Conservation (phyloP, 2,888 invertebrate genomes). For the Chloroclysta siterata region DNA sequence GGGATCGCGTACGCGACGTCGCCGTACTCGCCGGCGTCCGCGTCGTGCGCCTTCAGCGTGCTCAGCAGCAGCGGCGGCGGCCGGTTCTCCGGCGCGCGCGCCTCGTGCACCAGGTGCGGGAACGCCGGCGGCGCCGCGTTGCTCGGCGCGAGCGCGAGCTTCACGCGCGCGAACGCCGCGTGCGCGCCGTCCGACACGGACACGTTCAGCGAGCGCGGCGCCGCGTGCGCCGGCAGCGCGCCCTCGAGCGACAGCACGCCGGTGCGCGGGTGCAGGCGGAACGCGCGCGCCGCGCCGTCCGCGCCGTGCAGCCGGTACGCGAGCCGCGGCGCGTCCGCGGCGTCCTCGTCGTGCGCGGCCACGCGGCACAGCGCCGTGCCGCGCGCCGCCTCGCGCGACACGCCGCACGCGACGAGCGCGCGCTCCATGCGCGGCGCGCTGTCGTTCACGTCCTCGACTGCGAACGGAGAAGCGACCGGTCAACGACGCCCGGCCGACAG, state of each 20-base stretch:
- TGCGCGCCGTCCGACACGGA: conserved; percentile 98
- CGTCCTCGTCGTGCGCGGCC: conserved; percentile 95
- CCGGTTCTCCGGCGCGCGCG: conserved; percentile 92
- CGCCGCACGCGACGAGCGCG: conserved; percentile 89
- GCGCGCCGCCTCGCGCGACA: conserved; percentile 92
- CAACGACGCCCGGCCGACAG: too few relatives aligned
- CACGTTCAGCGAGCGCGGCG: conserved; percentile 89
- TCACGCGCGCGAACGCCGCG: conserved; percentile 93
- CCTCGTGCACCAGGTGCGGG: conserved; percentile 90
- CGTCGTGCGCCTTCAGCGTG: conserved; percentile 91
- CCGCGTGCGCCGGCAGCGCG: conserved; percentile 69
- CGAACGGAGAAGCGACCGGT: conserved; percentile 26
- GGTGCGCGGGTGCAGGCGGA: conserved; percentile 60
- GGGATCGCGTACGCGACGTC: conserved; percentile 91
- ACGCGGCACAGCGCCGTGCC: conserved; percentile 95
- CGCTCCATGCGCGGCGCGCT: conserved; percentile 95
- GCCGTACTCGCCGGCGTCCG: conserved; percentile 92
- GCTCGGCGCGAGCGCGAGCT: conserved; percentile 90
- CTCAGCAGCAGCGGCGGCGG: conserved; percentile 90
- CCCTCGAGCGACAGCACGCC: conserved; percentile 65
- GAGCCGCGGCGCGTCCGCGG: conserved; percentile 89
- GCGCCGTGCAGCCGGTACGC: conserved; percentile 90
- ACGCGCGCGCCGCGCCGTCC: conserved; percentile 51
- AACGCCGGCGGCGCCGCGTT: conserved; percentile 93
- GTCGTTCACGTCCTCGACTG: conserved; percentile 96